Conservation (phyloP, 2,888 invertebrate genomes). For the Andrena hattorfiana region DNA sequence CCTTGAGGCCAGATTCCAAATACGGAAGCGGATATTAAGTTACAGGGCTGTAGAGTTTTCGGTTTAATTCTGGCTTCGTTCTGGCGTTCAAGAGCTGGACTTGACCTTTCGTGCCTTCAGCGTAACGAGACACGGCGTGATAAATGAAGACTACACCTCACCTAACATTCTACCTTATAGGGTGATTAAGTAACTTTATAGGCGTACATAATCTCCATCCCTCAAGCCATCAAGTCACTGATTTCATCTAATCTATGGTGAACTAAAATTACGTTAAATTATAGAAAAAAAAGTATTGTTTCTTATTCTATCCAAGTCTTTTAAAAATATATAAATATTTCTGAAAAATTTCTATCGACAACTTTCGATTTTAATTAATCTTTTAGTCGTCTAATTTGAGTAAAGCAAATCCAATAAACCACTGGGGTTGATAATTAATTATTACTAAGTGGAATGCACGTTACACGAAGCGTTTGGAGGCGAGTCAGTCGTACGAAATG, state of each 20-base stretch:
- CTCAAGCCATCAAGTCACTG: background rate
- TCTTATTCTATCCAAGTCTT: background rate
- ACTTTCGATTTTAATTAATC: background rate
- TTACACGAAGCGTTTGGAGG: background rate
- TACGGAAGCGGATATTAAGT: constrained; percentile 48
- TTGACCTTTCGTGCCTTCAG: constrained; percentile 31
- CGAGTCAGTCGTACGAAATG: background rate
- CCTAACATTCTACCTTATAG: background rate
- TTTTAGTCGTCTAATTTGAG: background rate
- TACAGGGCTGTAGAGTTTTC: constrained; percentile 32
- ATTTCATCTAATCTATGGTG: background rate
- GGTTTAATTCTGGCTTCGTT: constrained; percentile 37
- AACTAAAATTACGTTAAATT: background rate
- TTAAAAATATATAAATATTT: background rate
- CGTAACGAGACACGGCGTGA: constrained; percentile 23
- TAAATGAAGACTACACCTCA: constrained; percentile 16
- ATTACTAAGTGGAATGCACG: background rate
- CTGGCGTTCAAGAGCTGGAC: constrained; percentile 27
- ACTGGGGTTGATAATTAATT: background rate
- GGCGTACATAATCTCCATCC: background rate
- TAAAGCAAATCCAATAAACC: background rate
- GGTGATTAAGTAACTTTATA: background rate
- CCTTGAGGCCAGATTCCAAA: constrained; percentile 43
- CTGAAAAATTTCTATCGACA: background rate
- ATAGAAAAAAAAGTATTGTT: background rate